These are phyloP conservation scores for Aptenodytes patagonicus DNA, from an alignment of 2,113 vertebrate species.

Conservation along the genomic window DNA sequence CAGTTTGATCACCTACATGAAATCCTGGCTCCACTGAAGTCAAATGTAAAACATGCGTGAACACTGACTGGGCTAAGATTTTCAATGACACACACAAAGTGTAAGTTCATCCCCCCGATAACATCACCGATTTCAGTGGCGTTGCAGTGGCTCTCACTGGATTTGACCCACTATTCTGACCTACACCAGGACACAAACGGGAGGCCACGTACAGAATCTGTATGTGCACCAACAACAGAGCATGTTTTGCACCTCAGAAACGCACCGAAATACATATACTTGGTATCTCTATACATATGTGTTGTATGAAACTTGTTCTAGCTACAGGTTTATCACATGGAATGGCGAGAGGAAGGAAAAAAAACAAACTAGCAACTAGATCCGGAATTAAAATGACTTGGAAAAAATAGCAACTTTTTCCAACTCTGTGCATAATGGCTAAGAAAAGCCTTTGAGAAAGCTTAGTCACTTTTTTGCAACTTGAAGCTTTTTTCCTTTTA, in stretches of 20 bases:
- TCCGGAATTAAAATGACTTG: neutral
- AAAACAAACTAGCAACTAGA: neutral
- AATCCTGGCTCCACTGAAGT: neutral
- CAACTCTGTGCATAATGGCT: slow-evolving; percentile 17
- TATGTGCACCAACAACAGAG: neutral
- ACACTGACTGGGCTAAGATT: neutral
- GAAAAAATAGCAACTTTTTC: slow-evolving; percentile 10
- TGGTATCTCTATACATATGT: accelerated
- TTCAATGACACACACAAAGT: neutral
- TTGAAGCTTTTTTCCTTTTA: slow-evolving; percentile 74
- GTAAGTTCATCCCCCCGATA: neutral
- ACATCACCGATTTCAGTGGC: neutral
- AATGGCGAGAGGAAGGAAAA: neutral
- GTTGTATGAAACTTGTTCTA: neutral
- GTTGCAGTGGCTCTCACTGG: neutral
- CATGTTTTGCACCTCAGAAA: neutral
- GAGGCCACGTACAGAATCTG: neutral
- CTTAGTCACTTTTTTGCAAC: slow-evolving; percentile 74
- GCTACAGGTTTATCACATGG: neutral
- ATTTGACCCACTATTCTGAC: neutral
- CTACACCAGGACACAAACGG: neutral
- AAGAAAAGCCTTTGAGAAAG: slow-evolving; percentile 68
- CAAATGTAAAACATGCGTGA: neutral
- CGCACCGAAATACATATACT: neutral
- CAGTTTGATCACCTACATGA: neutral